Percentiles rank a stretch among this genome's conserved stretches.
Evolutionary conservation across 2,113 vertebrate species (phyloP).

Genomic region (Symphodus melops): DNA sequence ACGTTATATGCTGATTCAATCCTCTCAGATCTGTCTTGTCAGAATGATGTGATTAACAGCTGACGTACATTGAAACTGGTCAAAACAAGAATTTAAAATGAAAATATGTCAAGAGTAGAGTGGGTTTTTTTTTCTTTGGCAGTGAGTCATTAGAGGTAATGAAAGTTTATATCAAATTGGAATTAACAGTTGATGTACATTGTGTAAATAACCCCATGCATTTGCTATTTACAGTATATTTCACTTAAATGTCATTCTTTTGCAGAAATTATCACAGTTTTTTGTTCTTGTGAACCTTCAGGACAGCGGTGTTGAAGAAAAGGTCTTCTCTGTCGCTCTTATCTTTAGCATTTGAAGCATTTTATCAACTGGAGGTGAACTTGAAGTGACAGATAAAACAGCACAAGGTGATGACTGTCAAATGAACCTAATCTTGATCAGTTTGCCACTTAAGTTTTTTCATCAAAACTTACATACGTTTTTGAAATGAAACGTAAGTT

Average conservation of each 20-base stretch:
- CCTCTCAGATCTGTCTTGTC: no score
- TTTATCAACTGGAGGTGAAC: constrained; percentile 4
- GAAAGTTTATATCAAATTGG: no score
- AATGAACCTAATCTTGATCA: constrained; percentile 2
- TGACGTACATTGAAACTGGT: background rate
- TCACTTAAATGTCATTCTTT: no score
- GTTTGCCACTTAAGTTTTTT: constrained; percentile 12
- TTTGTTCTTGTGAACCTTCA: background rate
- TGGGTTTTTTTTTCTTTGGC: no score
- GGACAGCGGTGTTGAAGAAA: background rate
- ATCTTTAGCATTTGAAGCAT: background rate
- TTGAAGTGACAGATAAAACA: background rate
- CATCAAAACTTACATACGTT: constrained; percentile 41
- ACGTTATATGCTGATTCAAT: no score
- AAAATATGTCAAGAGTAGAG: background rate
- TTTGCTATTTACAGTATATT: no score
- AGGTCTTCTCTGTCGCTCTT: background rate
- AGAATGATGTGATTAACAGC: background rate
- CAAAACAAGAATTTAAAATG: background rate
- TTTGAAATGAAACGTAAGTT: no score
- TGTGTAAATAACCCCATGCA: no score
- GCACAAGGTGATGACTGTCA: constrained; percentile 15
- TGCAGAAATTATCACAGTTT: background rate
- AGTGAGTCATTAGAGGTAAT: background rate
- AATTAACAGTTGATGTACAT: no score